A percentile compares a stretch with the other conserved stretches of the same genome.
Conservation (phyloP, 2,113 vertebrate species). For the Phyllopteryx taeniolatus region DNA sequence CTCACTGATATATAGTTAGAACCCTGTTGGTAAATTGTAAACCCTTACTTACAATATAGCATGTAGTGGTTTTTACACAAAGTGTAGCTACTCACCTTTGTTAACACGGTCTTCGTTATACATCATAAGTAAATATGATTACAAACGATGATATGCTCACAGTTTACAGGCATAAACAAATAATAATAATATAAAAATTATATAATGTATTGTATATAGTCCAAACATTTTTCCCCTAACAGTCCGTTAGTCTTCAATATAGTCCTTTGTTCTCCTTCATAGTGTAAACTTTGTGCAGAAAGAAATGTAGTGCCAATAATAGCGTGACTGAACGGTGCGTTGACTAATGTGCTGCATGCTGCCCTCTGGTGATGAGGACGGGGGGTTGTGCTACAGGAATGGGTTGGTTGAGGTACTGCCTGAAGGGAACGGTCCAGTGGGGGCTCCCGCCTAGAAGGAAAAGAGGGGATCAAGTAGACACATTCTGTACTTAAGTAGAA, state of each 20-base stretch:
- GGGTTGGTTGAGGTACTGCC: slow-evolving; percentile 94
- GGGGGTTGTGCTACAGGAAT: slow-evolving; percentile 90
- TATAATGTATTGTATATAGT: slow-evolving; percentile 88
- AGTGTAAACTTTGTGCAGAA: slow-evolving; percentile 64
- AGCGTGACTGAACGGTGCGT: slow-evolving; percentile 80
- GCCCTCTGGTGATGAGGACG: slow-evolving; percentile 76
- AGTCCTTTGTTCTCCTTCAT: slow-evolving; percentile 66
- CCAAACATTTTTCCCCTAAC: slow-evolving; percentile 46
- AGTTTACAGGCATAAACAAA: slow-evolving; percentile 88
- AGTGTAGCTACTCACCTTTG: slow-evolving; percentile 70
- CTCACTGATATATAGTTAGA: slow-evolving; percentile 32
- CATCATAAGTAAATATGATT: slow-evolving; percentile 88
- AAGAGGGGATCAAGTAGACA: not conserved
- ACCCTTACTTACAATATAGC: slow-evolving; percentile 38
- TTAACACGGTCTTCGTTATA: slow-evolving; percentile 81
- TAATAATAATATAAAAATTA: slow-evolving; percentile 80
- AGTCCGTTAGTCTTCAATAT: slow-evolving; percentile 84
- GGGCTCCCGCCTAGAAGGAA: slow-evolving; percentile 82
- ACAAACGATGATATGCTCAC: slow-evolving; percentile 98
- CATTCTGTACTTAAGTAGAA: too few relatives aligned
- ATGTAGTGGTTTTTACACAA: slow-evolving; percentile 48
- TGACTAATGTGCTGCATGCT: slow-evolving; percentile 85
- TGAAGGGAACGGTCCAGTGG: slow-evolving; percentile 84
- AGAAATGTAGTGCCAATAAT: slow-evolving; percentile 84
- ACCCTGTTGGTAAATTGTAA: slow-evolving; percentile 46